Evolutionary conservation across 2,113 vertebrate genomes (phyloP).

Genomic region (Garra rufa): DNA sequence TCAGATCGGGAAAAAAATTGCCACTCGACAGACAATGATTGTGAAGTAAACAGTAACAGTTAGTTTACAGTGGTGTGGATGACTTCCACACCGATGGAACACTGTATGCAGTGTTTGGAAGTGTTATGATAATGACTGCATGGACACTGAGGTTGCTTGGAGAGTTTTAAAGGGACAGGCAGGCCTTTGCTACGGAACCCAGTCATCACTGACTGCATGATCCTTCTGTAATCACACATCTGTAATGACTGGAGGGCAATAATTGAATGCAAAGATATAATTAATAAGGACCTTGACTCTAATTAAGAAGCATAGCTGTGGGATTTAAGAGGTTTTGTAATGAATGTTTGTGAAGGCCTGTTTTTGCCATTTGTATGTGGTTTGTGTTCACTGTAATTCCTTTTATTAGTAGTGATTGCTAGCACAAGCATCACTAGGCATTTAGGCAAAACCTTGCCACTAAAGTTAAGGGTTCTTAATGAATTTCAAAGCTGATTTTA

Average conservation of each 20-base stretch:
- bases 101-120: background rate
- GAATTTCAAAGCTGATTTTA: background rate
- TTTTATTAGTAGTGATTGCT: constrained; percentile 10
- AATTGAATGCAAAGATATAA: constrained; percentile 16
- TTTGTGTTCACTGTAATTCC: background rate
- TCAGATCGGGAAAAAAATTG: background rate
- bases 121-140: background rate
- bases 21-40: background rate
- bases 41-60: background rate
- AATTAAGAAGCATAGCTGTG: constrained; percentile 23
- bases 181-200: background rate
- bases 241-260: constrained; percentile 17
- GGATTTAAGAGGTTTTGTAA: constrained; percentile 14
- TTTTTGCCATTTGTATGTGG: background rate
- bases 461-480: background rate
- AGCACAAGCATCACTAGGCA: background rate
- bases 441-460: background rate
- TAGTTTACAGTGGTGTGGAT: background rate
- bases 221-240: background rate
- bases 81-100: background rate
- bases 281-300: constrained; percentile 25
- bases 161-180: constrained; percentile 2
- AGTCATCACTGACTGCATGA: constrained; percentile 11
- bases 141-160: background rate
- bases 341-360: background rate